Base-by-base conservation (phyloP, 2,888 invertebrate species). In the Conops quadrifasciatus region DNA sequence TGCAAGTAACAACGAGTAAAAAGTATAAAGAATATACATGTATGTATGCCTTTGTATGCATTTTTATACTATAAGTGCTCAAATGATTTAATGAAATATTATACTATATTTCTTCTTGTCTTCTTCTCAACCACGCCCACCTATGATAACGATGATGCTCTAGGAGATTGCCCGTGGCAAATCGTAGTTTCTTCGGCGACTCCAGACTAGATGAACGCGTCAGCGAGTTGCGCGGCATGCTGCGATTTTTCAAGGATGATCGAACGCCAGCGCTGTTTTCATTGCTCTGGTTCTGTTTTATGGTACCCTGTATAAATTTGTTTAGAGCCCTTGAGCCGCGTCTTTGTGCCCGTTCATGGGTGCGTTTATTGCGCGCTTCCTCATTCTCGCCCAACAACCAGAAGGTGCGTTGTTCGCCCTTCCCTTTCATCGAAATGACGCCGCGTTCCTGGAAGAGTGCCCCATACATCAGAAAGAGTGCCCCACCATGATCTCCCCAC, bases 381-480 rank as follows among this genome's bases (percentile, higher is more conserved):
- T 89, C 87, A 71, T 93, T 91, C 82, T 95, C 94, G 0, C 94
- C 94, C 5, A 91, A 85, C 51, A 95, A 85, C 94, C 94, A 95
- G 84, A 92, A 95, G 1, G 95, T 95, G 74, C 90, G 86, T 82
- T 93, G 91, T 58, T 94, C 93, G 0, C 93, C 93, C 84, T 94
- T 94, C 60, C 94, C 94, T 82, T 95, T 95, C 90, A 95, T 92
- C 2, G 91, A 87, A 4, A 94, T 89, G 43, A 93, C 80, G 0
- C 95, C 95, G 0, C 95, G 89, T 80, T 94, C 94, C 67, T 90
- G 87, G 4, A 91, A 79, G n/a, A 71, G n/a, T n/a, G n/a, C n/a
- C n/a, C n/a, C n/a, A 30, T n/a, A n/a, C 11, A 2, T 36, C 7
- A n/a, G 21, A 2, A 4, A 2, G 9, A 26, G 11, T 49, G 21